Percentiles rank a stretch among this genome's conserved stretches.
These are phyloP conservation scores for Gorsachius goisagi DNA, from an alignment of 2,113 vertebrate species.

Conservation along the genomic window DNA sequence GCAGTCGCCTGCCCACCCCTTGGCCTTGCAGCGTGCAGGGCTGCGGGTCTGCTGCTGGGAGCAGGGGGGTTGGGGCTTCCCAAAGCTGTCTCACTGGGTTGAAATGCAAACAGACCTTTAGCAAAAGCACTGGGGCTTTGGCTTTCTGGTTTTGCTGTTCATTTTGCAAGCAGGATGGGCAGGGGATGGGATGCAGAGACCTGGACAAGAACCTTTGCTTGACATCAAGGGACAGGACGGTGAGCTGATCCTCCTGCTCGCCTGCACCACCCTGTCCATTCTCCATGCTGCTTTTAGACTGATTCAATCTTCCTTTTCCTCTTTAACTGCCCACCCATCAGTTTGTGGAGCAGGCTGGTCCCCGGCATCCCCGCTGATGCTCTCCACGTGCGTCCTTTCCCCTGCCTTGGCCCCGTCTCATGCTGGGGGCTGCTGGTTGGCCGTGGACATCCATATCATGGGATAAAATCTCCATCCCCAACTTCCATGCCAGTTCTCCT, in stretches of 20 bases:
- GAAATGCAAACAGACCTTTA: not conserved
- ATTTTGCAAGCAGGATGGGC: rapidly evolving
- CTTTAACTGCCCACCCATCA: rapidly evolving
- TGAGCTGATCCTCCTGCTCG: rapidly evolving
- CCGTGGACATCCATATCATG: rapidly evolving
- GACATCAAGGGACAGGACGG: not conserved
- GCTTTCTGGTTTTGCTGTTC: not conserved
- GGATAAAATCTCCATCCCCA: not conserved
- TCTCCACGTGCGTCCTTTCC: not conserved
- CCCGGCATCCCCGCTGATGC: not conserved
- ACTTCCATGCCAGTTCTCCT: not conserved
- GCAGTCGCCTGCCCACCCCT: rapidly evolving
- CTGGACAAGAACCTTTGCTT: not conserved
- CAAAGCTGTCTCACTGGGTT: not conserved
- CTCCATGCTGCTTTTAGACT: not conserved
- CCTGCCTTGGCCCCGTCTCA: rapidly evolving
- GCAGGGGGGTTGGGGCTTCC: not conserved
- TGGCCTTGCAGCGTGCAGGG: not conserved
- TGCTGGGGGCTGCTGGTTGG: not conserved
- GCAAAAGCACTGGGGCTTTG: not conserved
- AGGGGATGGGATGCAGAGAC: not conserved
- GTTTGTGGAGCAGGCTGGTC: not conserved
- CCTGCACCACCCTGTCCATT: rapidly evolving
- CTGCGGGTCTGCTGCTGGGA: not conserved
- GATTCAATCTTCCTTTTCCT: not conserved